Percentiles rank a stretch among this genome's conserved stretches.
phyloP scores from a whole-genome alignment of 2,113 vertebrate genomes.

The Taurulus bubalis region DNA sequence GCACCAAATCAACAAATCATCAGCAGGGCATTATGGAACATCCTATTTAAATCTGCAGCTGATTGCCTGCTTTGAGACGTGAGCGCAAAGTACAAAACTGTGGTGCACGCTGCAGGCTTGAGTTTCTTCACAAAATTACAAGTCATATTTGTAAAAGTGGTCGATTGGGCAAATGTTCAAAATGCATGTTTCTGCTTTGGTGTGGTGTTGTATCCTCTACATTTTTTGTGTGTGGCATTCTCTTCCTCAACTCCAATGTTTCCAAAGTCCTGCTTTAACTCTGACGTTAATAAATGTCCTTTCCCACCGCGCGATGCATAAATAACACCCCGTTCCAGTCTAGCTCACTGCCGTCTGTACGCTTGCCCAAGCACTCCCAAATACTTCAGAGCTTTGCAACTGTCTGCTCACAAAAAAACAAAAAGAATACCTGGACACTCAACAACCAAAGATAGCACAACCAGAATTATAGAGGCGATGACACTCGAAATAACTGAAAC shows the following conservation, averaged over 20 bases:
- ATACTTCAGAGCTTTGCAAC: slow-evolving; percentile 64
- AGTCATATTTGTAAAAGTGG: slow-evolving; percentile 52
- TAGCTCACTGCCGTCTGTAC: slow-evolving; percentile 62
- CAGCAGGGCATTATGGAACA: slow-evolving; percentile 69
- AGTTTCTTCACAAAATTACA: slow-evolving; percentile 51
- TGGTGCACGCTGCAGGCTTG: slow-evolving; percentile 18
- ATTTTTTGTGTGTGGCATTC: slow-evolving; percentile 8
- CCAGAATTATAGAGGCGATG: slow-evolving; percentile 53
- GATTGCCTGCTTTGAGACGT: slow-evolving; percentile 57
- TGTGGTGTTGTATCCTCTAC: slow-evolving; percentile 13
- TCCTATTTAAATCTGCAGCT: slow-evolving; percentile 67
- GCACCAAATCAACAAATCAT: slow-evolving; percentile 77
- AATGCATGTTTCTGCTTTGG: slow-evolving; percentile 23
- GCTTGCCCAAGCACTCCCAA: slow-evolving; percentile 60
- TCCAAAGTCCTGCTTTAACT: slow-evolving; percentile 32
- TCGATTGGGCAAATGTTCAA: slow-evolving; percentile 42
- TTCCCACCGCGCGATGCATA: slow-evolving; percentile 47
- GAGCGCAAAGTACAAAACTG: slow-evolving; percentile 33
- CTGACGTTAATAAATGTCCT: slow-evolving; percentile 67
- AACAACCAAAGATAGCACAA: slow-evolving; percentile 39
- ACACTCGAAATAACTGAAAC: slow-evolving; percentile 52
- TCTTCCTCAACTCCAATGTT: slow-evolving; percentile 5
- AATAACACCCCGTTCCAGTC: slow-evolving; percentile 59
- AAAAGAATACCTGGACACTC: slow-evolving; percentile 58
- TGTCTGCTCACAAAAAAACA: slow-evolving; percentile 53